A percentile compares a stretch with the other conserved stretches of the same genome.
These are phyloP conservation scores for Phallusia fumigata DNA, from an alignment of 23 tunicate genomes.

Conservation along the genomic window DNA sequence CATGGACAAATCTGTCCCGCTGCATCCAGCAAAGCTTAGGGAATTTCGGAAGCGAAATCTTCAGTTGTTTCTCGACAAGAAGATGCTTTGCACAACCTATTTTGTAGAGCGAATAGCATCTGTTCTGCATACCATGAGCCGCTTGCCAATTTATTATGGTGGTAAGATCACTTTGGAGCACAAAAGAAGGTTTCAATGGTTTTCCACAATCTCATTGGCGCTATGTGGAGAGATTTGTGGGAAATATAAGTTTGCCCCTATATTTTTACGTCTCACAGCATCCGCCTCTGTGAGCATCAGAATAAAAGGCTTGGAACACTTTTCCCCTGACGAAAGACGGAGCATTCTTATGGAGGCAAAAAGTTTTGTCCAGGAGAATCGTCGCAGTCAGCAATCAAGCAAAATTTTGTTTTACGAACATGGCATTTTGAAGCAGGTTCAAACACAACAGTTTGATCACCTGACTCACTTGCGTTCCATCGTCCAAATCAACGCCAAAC, in stretches of 20 bases:
- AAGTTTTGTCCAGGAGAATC: not conserved
- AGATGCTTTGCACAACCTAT: not conserved
- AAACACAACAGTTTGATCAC: not conserved
- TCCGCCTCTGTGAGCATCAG: not conserved
- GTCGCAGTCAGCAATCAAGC: not conserved
- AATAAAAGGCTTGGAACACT: not conserved
- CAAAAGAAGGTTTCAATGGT: not conserved
- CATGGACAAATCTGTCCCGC: not conserved
- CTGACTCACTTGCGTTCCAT: not conserved
- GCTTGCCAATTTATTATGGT: not conserved
- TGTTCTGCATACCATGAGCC: not conserved
- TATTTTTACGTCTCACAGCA: not conserved
- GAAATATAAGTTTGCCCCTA: not conserved
- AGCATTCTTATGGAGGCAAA: not conserved
- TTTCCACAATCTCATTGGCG: not conserved
- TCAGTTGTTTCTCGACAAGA: not conserved
- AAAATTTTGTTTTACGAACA: not conserved
- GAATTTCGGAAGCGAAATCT: not conserved
- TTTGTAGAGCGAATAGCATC: constrained; percentile 7
- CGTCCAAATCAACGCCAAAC: not conserved
- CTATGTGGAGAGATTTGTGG: not conserved
- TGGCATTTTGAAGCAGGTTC: not conserved
- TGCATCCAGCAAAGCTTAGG: not conserved
- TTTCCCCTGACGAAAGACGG: not conserved
- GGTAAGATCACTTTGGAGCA: not conserved